Evolutionary conservation across 1,140 invertebrate genomes (phyloP), one percentile per base, ranked within the genome.

Genomic region (Dendroctonus ponderosae): DNA sequence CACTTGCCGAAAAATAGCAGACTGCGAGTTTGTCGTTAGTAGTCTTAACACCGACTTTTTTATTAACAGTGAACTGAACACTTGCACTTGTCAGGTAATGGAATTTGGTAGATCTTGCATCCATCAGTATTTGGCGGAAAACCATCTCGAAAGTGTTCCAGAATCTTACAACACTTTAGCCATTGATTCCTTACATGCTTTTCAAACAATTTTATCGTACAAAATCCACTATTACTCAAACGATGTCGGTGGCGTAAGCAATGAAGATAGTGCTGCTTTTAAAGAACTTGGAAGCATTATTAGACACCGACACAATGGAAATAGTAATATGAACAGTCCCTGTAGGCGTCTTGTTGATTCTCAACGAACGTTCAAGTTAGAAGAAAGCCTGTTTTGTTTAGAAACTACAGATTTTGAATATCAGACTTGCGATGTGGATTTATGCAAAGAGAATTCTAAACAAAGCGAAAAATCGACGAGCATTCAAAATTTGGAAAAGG

Each of bases 61-160:
- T 56, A 52, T 63, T 46, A 63, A 53, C 15, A 52, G 51, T 38
- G 61, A 63, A 51, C 51, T 63, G 38, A 52, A 63, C 39, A 63
- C 61, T n/a, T 63, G 61, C 40, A 63, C 61, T n/a, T 63, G 61
- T 38, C 46, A 63, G 44, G 61, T 63, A 6, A 52, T 50, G 9
- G 41, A 54, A 14, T 52, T 54, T 38, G 61, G 61, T 6, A 52
- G 61, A 0, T 54, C 50, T 39, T 63, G 61, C 26, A 51, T 63
- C 6, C 61, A 63, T 48, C 61, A 63, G 14, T 63, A 63, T 48
- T 54, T 63, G 11, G 61, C 54, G 6, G 61, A 63, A 26, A 63
- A 63, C n/a, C 44, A 53, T 7, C 14, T 63, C n/a, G 61, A 52
- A 11, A 12, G 46, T 9, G 12, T 63, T 11, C 61, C 61, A n/a